Evolutionary conservation across 1,140 invertebrate genomes (phyloP), one percentile per base, ranked within the genome.

Genomic region (Sitodiplosis mosellana): DNA sequence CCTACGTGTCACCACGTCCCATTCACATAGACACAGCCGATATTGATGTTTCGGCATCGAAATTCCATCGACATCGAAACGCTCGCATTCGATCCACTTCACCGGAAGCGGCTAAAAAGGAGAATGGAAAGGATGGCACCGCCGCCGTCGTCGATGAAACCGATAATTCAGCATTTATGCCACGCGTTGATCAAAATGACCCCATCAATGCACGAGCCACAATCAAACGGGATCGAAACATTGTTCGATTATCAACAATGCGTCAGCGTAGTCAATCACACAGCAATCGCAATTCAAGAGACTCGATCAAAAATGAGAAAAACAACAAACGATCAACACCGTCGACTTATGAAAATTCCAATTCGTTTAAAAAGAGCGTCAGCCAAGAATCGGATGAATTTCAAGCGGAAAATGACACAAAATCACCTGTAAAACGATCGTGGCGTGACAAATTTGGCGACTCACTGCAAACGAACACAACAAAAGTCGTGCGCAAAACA

Each of bases 21-120:
- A 72, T 79, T 15, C 69, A 70, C 50, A 83, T 86, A 27, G 81
- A 86, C 57, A 86, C 83, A 4, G 80, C 81, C 2, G 81, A 86
- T 57, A 87, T 87, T 52, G 83, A 87, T 60, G 81, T 87, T 1
- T 80, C 80, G 2, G 68, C 70, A 0, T 67, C 69, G 0, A 67
- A 74, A 38, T 75, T 76, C 59, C 70, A 65, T 53, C 27, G 27
- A 27, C 74, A 75, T 54, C 62, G 67, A 21, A 57, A 56, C 56
- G 60, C 45, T 52, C 56, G 51, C 52, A 52, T 46, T 20, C 51
- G 41, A 49, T 2, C 55, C 59, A 52, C 52, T 57, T 0, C 51
- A 53, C n/a, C 57, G 60, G 3, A 49, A 53, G 1, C 49, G 34
- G 10, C 52, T 49, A 37, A 54, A 52, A 5, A 59, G 51, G 46